These are phyloP conservation scores for Gymnocephalus cernua DNA, from an alignment of 2,113 vertebrate species.

Conservation along the genomic window DNA sequence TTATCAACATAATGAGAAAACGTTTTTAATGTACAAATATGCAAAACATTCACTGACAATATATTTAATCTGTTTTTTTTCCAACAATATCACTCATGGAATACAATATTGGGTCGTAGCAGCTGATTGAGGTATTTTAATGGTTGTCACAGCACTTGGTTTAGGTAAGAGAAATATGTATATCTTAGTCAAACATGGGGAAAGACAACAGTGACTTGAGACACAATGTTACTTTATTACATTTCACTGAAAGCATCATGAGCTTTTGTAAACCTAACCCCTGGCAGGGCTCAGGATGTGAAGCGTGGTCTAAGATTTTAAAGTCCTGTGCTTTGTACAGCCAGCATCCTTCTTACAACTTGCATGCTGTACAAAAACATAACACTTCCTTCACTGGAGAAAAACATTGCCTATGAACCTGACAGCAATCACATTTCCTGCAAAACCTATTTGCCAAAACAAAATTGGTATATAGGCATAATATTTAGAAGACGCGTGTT, in stretches of 20 bases:
- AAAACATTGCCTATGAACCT: not conserved
- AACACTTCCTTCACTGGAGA: not conserved
- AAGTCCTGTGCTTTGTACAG: not conserved
- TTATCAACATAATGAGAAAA: not conserved
- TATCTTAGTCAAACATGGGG: not conserved
- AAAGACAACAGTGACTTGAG: not conserved
- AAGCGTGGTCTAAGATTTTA: not conserved
- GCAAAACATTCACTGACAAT: not conserved
- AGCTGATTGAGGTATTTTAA: not conserved
- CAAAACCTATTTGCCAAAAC: not conserved
- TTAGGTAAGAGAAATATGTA: not conserved
- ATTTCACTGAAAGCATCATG: not conserved
- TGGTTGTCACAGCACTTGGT: not conserved
- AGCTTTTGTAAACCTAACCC: not conserved
- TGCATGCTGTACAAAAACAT: not conserved
- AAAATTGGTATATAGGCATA: not conserved
- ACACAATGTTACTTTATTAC: not conserved
- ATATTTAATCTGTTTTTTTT: not conserved
- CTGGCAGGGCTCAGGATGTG: not conserved
- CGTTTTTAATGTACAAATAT: not conserved
- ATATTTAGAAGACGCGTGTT: not conserved
- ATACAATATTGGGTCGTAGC: not conserved
- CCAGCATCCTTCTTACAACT: not conserved
- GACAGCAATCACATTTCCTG: not conserved
- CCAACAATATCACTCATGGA: not conserved